These are phyloP conservation scores for Pristionchus fissidentatus DNA, from an alignment of 2,888 invertebrate genomes.

Conservation along the genomic window DNA sequence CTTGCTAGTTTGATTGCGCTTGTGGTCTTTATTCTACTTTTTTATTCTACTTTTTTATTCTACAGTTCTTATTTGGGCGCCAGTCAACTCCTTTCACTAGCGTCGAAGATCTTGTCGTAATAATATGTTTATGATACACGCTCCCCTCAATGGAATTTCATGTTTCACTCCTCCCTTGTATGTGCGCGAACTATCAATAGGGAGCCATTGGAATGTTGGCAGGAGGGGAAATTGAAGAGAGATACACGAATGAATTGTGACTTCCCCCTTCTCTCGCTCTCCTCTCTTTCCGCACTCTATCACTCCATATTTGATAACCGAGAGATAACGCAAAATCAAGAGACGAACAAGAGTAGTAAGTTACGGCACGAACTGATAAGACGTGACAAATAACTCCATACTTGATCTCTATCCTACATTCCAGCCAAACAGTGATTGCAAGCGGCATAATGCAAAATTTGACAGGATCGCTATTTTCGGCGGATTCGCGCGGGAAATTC, in stretches of 20 bases:
- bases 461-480: neutral
- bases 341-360: neutral
- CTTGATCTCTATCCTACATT: neutral
- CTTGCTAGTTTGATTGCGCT: too few species aligned
- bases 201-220: slow-evolving; percentile 28
- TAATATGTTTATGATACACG: slow-evolving; percentile 47
- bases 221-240: too few species aligned
- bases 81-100: neutral
- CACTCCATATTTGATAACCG: neutral
- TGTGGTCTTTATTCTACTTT: too few species aligned
- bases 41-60: too few species aligned
- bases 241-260: slow-evolving; percentile 38
- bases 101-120: neutral
- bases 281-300: neutral
- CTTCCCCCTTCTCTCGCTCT: neutral
- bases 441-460: neutral
- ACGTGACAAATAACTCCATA: slow-evolving; percentile 9
- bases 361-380: too few species aligned
- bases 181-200: slow-evolving; percentile 39
- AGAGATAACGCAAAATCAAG: neutral
- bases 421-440: neutral
- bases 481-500: neutral
- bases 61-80: neutral
- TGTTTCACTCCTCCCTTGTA: neutral
- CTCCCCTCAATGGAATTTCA: neutral